Evolutionary conservation across 2,888 invertebrate species (phyloP), one percentile per base, ranked within the genome.

Genomic region (Sisyra terminalis): DNA sequence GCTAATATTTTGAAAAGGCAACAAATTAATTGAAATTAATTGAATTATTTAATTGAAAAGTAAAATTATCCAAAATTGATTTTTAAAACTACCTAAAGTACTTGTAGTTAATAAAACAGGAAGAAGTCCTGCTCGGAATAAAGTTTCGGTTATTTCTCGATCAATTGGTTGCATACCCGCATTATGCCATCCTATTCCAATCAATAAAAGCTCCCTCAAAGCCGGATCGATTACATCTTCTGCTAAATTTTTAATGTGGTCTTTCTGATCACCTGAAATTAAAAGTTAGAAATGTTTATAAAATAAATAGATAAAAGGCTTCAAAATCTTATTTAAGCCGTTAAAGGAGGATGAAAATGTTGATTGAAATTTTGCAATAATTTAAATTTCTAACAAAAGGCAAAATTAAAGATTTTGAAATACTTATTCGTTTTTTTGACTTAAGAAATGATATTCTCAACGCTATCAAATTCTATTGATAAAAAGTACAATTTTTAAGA

Each of bases 171-270:
- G 62, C 55, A 87, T 59, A 0, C 86, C 86, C 8, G 85, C 86
- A 61, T 87, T 86, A 54, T 87, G 86, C 52, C 72, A 78, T 0
- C 78, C 85, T 10, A 86, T 71, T 0, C 86, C 86, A 46, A 64
- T 63, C 46, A 68, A 49, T 3, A 80, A 57, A 45, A 71, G 55
- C 6, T 67, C 66, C 61, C 57, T 54, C 2, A 64, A 48, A 51
- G 61, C 62, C 3, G 29, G 30, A 45, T 65, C 62, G 5, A 48
- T 43, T 7, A 64, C 49, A 2, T 51, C 49, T 32, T 56, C 52
- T 3, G 64, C 57, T 13, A 59, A 55, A 29, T 58, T 53, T 4
- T 55, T 54, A 11, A 82, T 55, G 39, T 63, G 62, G 7, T 67
- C 60, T 51, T 65, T 70, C 51, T 78, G 76, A 36, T 67, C 66